A percentile compares a stretch with the other conserved stretches of the same genome.
These are phyloP conservation scores for Peromyscus maniculatus DNA, from an alignment of 2,113 vertebrate species.

Conservation along the genomic window DNA sequence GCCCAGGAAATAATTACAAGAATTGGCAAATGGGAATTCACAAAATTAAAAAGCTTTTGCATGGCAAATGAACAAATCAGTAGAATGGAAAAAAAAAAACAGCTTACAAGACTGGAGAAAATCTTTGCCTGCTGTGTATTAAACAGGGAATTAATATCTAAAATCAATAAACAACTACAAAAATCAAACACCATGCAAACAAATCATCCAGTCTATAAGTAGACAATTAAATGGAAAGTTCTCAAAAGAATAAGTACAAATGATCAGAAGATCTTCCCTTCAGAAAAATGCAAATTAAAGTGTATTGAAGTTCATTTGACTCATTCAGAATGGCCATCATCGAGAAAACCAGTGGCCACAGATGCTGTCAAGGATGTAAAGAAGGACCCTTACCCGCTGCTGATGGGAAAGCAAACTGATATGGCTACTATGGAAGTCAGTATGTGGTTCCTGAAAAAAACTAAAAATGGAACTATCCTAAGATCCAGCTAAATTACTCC, in stretches of 20 bases:
- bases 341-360: background rate
- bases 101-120: background rate
- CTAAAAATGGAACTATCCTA: background rate
- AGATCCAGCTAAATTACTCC: background rate
- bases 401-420: background rate
- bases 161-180: background rate
- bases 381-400: background rate
- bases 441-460: background rate
- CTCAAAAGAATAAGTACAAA: background rate
- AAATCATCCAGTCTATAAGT: background rate
- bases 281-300: background rate
- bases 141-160: background rate
- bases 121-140: background rate
- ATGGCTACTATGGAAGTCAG: background rate
- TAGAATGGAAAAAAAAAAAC: background rate
- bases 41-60: background rate
- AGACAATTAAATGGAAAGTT: background rate
- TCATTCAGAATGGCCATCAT: background rate
- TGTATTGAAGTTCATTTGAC: background rate
- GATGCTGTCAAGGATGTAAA: background rate
- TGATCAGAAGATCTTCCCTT: background rate
- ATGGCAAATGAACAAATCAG: background rate
- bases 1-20: background rate
- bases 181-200: background rate
- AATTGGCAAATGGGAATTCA: background rate